These are phyloP conservation scores for Diabrotica balteata DNA, from an alignment of 2,888 invertebrate species.

Conservation along the genomic window DNA sequence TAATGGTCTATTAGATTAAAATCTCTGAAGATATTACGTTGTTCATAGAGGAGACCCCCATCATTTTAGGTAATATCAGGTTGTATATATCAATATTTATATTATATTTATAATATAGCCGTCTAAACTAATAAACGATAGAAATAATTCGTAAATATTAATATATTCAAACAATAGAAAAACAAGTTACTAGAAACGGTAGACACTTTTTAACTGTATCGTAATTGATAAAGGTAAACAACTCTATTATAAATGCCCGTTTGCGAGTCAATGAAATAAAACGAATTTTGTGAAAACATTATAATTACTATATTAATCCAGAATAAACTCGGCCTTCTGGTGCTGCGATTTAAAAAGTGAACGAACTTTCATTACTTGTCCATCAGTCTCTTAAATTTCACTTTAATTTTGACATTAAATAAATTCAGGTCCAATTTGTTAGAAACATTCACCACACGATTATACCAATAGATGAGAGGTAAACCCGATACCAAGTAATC, in stretches of 20 bases:
- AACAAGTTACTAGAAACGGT: too few relatives aligned
- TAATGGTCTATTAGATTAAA: too few relatives aligned
- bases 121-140: too few relatives aligned
- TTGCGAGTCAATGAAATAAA: conserved; percentile 2
- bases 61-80: too few relatives aligned
- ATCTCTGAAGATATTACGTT: too few relatives aligned
- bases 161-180: too few relatives aligned
- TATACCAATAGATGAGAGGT: conserved; percentile 1
- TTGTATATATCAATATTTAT: too few relatives aligned
- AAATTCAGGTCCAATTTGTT: neutral
- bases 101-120: too few relatives aligned
- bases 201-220: too few relatives aligned
- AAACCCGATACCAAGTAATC: neutral
- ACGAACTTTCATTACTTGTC: conserved; percentile 17
- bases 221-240: conserved; percentile 4
- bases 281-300: conserved; percentile 26
- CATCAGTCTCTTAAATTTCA: conserved; percentile 16
- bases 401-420: conserved; percentile 19
- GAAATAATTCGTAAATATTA: too few relatives aligned
- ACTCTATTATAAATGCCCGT: conserved; percentile 10
- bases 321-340: conserved; percentile 15
- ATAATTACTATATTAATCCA: conserved; percentile 24
- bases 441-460: neutral
- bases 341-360: conserved; percentile 17
- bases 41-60: too few relatives aligned